These are phyloP conservation scores for Dromius quadrimaculatus DNA, from an alignment of 2,888 invertebrate species.

Conservation along the genomic window DNA sequence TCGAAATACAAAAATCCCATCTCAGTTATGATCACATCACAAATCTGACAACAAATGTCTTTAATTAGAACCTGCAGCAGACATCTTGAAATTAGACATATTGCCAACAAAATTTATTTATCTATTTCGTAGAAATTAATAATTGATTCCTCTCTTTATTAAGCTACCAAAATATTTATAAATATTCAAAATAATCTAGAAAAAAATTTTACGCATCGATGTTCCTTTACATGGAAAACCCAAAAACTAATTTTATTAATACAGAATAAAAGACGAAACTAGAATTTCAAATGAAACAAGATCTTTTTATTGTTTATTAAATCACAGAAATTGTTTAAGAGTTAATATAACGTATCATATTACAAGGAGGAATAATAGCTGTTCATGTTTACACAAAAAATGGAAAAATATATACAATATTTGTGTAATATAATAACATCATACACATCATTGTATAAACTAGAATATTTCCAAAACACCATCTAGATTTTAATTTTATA, in stretches of 20 bases:
- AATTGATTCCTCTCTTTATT: too few relatives aligned
- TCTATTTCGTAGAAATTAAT: too few relatives aligned
- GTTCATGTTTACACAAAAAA: constrained; percentile 43
- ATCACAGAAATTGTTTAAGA: constrained; percentile 21
- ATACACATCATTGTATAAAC: constrained; percentile 42
- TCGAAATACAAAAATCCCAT: constrained; percentile 19
- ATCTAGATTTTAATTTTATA: constrained; percentile 27
- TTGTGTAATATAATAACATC: constrained; percentile 48
- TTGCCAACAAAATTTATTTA: not conserved
- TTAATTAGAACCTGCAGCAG: constrained; percentile 8
- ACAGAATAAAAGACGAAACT: too few relatives aligned
- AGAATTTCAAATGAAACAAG: too few relatives aligned
- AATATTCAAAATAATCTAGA: too few relatives aligned
- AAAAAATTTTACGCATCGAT: too few relatives aligned
- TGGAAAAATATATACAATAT: constrained; percentile 50
- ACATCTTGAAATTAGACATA: constrained; percentile 16
- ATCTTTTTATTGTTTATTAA: constrained; percentile 1
- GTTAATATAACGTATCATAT: not conserved
- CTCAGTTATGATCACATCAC: constrained; percentile 7
- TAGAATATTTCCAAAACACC: constrained; percentile 33
- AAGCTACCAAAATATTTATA: too few relatives aligned
- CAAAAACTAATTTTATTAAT: too few relatives aligned
- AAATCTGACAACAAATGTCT: constrained; percentile 2
- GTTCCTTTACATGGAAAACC: too few relatives aligned
- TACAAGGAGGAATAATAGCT: constrained; percentile 16